Base-by-base conservation (phyloP, 2,113 vertebrate genomes). In the Paramormyrops kingsleyae region DNA sequence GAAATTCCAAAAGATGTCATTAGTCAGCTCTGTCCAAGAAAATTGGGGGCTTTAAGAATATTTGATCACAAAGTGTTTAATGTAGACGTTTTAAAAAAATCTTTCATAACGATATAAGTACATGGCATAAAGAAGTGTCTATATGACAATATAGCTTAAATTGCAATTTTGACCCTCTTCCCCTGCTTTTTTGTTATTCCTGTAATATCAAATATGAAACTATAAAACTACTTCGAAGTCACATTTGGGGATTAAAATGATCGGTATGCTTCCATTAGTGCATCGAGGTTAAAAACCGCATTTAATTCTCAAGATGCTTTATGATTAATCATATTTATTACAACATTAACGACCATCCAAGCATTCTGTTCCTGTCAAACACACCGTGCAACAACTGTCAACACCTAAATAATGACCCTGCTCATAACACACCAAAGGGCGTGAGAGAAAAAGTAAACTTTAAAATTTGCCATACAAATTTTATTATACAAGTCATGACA, bases 401-500 rank as follows among this genome's bases (percentile, higher is more conserved):
- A 66, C 62, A 70, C n/a, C 62, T 31, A 70, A 70, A 70, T 70
- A 31, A 70, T 70, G 62, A 70, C 62, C 62, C 62, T 70, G 62
- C 10, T 70, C 62, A 31, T 31, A 70, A 70, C 62, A 44, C 24
- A 49, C 27, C 39, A 44, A 77, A 89, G 19, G 44, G 49, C 24
- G 52, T 52, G 52, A 13, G 46, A 35, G 88, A 80, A 42, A 90
- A 59, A 83, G 21, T 83, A 56, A 8, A 42, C 59, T 49, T 92
- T 90, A 93, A 92, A 92, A 92, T 89, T 87, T 91, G 91, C 87
- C 92, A 92, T 93, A 93, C 90, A 93, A 91, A 93, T 91, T 93
- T 93, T 94, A 94, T 94, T 93, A 91, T 88, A 90, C 90, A 93
- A 90, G 44, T 84, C 91, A 91, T 92, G 92, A 93, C 91, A 94